Percentiles rank a stretch among this genome's conserved stretches.
phyloP scores from a whole-genome alignment of 2,888 invertebrate species.

The Pantelozetes paolii region DNA sequence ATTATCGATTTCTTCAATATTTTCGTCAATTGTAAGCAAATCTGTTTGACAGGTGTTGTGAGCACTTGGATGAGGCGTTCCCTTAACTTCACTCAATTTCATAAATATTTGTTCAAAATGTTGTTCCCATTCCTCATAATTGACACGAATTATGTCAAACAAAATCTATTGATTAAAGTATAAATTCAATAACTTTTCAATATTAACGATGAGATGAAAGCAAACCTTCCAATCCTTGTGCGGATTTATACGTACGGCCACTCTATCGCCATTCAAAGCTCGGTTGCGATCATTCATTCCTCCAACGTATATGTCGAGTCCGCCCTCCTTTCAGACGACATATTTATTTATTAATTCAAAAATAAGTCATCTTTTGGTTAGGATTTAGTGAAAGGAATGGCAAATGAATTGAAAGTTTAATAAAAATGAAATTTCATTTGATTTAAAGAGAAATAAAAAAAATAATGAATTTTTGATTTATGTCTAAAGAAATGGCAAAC shows the following conservation, averaged over 20 bases:
- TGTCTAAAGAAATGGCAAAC: too few species aligned
- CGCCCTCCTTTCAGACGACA: slow-evolving; percentile 55
- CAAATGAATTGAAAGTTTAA: too few species aligned
- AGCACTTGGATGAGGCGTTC: not conserved
- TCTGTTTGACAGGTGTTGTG: not conserved
- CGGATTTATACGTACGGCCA: slow-evolving; percentile 72
- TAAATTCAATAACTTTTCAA: not conserved
- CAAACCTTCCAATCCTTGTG: slow-evolving; percentile 52
- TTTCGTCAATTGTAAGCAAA: not conserved
- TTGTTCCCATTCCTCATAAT: slow-evolving; percentile 39
- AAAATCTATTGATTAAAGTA: too few species aligned
- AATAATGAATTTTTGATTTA: too few species aligned
- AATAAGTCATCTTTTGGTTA: not conserved
- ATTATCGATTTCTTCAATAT: not conserved
- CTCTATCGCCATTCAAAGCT: slow-evolving; percentile 88
- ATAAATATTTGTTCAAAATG: not conserved
- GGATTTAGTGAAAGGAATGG: too few species aligned
- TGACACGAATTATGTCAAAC: not conserved
- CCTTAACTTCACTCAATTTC: not conserved
- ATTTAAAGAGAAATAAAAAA: too few species aligned
- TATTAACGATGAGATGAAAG: not conserved
- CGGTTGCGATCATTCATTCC: slow-evolving; percentile 73
- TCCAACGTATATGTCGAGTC: slow-evolving; percentile 69
- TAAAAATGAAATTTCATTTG: too few species aligned
- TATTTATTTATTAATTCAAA: not conserved